Evolutionary conservation across 2,113 vertebrate species (phyloP).

Genomic region (Odontophorus gujanensis): DNA sequence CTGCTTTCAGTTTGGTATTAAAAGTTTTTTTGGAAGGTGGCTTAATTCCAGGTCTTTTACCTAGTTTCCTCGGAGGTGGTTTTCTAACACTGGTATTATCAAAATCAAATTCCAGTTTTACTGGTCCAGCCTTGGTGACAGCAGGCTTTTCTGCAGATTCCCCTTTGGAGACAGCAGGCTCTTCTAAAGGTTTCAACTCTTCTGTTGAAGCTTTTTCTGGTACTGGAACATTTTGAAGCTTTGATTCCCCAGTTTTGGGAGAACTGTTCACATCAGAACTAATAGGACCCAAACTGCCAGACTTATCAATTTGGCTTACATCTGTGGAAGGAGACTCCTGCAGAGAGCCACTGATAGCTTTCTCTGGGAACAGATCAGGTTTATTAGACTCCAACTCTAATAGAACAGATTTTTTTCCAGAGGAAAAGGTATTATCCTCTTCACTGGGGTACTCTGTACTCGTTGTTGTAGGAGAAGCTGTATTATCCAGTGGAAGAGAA

Average conservation of each 20-base stretch:
- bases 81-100: conserved; percentile 72
- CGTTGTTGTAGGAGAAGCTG: not conserved
- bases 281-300: conserved; percentile 72
- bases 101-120: conserved; percentile 86
- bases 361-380: not conserved
- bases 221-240: conserved; percentile 69
- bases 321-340: not conserved
- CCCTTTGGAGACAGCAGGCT: not conserved
- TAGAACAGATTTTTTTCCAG: not conserved
- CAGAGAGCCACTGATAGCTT: not conserved
- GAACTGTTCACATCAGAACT: conserved; percentile 65
- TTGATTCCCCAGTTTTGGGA: conserved; percentile 66
- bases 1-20: not conserved
- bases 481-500: not conserved
- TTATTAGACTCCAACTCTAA: not conserved
- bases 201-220: not conserved
- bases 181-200: not conserved
- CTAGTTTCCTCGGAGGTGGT: conserved; percentile 78
- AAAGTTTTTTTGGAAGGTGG: conserved; percentile 58
- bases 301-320: not conserved
- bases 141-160: not conserved
- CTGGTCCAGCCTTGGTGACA: conserved; percentile 36
- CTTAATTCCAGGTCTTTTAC: conserved; percentile 75
- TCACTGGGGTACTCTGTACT: not conserved
- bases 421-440: not conserved